Percentiles rank a stretch among this genome's conserved stretches.
Conservation (phyloP, 2,888 invertebrate genomes). For the Vandiemenella viatica region DNA sequence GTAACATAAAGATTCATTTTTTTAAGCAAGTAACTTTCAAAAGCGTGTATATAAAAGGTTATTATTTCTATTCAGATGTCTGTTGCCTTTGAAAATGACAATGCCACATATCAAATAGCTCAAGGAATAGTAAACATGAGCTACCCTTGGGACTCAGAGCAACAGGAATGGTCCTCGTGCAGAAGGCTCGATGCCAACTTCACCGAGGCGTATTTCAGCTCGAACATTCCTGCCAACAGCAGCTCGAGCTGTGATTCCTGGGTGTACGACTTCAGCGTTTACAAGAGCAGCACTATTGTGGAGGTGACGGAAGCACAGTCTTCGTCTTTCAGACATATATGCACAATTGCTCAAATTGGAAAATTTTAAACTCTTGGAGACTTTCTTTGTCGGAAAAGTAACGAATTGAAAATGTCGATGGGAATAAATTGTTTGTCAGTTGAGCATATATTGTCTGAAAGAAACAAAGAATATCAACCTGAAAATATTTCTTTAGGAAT, state of each 20-base stretch:
- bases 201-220: constrained; percentile 24
- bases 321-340: too few species aligned
- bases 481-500: too few species aligned
- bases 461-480: too few species aligned
- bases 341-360: too few species aligned
- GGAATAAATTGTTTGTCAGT: too few species aligned
- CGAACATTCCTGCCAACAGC: constrained; percentile 21
- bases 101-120: constrained; percentile 34
- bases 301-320: constrained; percentile 37
- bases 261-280: constrained; percentile 43
- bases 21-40: too few species aligned
- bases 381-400: too few species aligned
- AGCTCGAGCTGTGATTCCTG: constrained; percentile 36
- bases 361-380: too few species aligned
- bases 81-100: constrained; percentile 38
- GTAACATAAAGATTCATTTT: too few species aligned
- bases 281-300: constrained; percentile 45
- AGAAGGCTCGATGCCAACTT: constrained; percentile 32
- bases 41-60: too few species aligned
- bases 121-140: constrained; percentile 31
- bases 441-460: too few species aligned
- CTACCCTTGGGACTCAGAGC: constrained; percentile 36
- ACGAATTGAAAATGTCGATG: too few species aligned
- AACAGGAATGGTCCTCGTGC: constrained; percentile 37
- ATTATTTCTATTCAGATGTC: constrained; percentile 43